A percentile compares a stretch with the other conserved stretches of the same genome.
phyloP scores from a whole-genome alignment of 2,113 vertebrate species.

The Syngnathus floridae region DNA sequence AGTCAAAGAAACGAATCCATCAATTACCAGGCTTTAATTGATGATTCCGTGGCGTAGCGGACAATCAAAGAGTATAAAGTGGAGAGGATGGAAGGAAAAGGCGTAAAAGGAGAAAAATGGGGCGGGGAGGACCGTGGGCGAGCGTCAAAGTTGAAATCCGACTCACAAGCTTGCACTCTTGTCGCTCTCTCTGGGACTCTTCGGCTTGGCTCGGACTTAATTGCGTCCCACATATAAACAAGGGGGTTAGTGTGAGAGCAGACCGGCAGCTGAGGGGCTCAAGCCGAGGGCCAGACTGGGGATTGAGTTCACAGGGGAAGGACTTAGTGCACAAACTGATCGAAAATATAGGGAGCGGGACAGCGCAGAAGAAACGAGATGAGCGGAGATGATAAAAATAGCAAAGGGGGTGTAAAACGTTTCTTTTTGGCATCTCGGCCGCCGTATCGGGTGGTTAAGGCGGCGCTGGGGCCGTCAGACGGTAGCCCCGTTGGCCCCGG shows the following conservation, averaged over 20 bases:
- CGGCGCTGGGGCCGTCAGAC: conserved; percentile 55
- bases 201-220: conserved; percentile 81
- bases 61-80: conserved; percentile 10
- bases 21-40: conserved; percentile 16
- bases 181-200: conserved; percentile 83
- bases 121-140: conserved; percentile 41
- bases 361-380: conserved; percentile 32
- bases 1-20: conserved; percentile 22
- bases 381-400: conserved; percentile 41
- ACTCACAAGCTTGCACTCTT: conserved; percentile 82
- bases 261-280: conserved; percentile 81
- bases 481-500: conserved; percentile 65
- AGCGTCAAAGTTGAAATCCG: conserved; percentile 69
- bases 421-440: conserved; percentile 28
- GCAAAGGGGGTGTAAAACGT: conserved; percentile 14
- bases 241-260: conserved; percentile 85
- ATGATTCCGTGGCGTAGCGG: conserved; percentile 13
- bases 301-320: conserved; percentile 74
- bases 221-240: conserved; percentile 85
- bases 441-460: conserved; percentile 41
- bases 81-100: background rate
- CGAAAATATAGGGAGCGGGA: conserved; percentile 62
- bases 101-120: conserved; percentile 60
- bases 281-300: conserved; percentile 72
- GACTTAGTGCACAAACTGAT: conserved; percentile 73